These are phyloP conservation scores for Argynnis bischoffii DNA, from an alignment of 2,888 invertebrate species.

Conservation along the genomic window DNA sequence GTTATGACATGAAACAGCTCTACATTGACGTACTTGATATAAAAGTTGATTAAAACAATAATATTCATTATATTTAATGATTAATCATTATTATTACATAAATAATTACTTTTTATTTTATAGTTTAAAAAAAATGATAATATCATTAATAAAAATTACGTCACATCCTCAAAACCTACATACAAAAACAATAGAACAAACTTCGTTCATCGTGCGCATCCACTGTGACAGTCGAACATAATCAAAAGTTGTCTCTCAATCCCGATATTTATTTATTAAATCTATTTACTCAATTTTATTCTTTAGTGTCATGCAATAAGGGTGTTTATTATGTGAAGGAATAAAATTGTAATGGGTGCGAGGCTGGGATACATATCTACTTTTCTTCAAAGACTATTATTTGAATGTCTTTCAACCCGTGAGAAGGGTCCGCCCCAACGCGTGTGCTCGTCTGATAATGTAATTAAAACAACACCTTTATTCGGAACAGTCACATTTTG, in stretches of 20 bases:
- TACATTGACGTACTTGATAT: neutral
- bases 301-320: constrained; percentile 35
- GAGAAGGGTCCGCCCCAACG: constrained; percentile 74
- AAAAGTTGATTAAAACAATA: neutral
- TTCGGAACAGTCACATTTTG: constrained; percentile 66
- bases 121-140: neutral
- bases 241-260: constrained; percentile 67
- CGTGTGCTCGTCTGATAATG: constrained; percentile 79
- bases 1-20: neutral
- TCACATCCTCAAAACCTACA: constrained; percentile 29
- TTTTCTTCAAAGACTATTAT: constrained; percentile 78
- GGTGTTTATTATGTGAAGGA: constrained; percentile 45
- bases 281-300: constrained; percentile 18
- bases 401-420: constrained; percentile 80
- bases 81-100: too few relatives aligned
- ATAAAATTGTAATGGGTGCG: constrained; percentile 23
- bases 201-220: constrained; percentile 52
- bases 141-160: constrained; percentile 26
- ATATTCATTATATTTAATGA: too few relatives aligned
- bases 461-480: constrained; percentile 83
- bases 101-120: too few relatives aligned
- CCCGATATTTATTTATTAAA: constrained; percentile 12
- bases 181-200: constrained; percentile 38
- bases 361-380: constrained; percentile 50
- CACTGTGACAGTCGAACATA: constrained; percentile 70